Conservation (phyloP, 2,797 vertebrate genomes). For the Lagodon rhomboides region DNA sequence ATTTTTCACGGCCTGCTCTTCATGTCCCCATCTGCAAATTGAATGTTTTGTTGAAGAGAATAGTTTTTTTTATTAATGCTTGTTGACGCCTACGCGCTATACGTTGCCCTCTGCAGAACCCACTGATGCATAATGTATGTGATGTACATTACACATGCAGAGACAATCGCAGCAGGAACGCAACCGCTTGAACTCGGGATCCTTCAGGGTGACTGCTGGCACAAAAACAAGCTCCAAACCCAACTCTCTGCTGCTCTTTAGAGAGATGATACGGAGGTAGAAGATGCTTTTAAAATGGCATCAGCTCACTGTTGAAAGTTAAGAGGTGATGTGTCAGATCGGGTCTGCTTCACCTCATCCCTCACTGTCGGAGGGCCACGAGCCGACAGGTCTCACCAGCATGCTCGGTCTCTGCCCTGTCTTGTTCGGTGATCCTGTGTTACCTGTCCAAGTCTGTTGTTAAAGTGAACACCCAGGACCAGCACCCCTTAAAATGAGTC, state of each 20-base stretch:
- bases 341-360: not conserved
- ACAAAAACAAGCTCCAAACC: not conserved
- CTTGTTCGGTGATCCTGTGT: not conserved
- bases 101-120: not conserved
- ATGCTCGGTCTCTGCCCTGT: not conserved
- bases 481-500: too few species aligned
- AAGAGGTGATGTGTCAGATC: conserved; percentile 8
- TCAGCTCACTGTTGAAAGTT: conserved; percentile 2
- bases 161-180: not conserved
- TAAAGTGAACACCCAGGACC: not conserved
- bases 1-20: conserved; percentile 10
- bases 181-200: not conserved
- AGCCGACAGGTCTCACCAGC: conserved; percentile 2
- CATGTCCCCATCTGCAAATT: conserved; percentile 21
- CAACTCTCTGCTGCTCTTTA: conserved; percentile 8
- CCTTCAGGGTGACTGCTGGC: not conserved
- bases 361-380: not conserved
- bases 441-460: not conserved
- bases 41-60: not conserved
- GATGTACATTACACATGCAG: conserved; percentile 34
- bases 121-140: not conserved
- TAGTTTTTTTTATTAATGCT: conserved; percentile 12
- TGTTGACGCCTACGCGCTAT: not conserved
- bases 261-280: conserved; percentile 5
- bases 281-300: conserved; percentile 29